Conservation (phyloP, 2,888 invertebrate species). For the Drosophila lutescens region DNA sequence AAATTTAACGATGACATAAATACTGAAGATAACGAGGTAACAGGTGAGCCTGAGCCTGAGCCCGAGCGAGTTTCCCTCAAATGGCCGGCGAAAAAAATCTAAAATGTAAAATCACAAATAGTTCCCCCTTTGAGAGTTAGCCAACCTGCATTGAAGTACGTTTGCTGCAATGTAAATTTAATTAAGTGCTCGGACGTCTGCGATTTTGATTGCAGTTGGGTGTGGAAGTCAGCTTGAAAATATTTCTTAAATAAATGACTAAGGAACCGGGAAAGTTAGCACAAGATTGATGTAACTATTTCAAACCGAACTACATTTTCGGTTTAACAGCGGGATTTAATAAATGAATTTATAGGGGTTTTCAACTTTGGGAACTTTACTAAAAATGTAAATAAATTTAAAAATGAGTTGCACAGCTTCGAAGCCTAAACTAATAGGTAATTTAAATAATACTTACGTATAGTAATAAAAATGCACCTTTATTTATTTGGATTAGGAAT, state of each 20-base stretch:
- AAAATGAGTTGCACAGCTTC: too few relatives aligned
- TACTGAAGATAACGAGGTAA: constrained; percentile 71
- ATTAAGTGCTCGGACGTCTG: constrained; percentile 13
- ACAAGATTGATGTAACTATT: neutral
- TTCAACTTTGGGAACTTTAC: too few relatives aligned
- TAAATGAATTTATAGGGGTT: too few relatives aligned
- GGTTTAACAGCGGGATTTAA: neutral
- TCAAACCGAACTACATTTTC: too few relatives aligned
- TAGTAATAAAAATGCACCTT: too few relatives aligned
- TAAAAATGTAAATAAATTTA: too few relatives aligned
- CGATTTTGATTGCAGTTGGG: constrained; percentile 6
- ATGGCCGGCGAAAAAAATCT: constrained; percentile 31
- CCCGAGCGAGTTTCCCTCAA: constrained; percentile 48
- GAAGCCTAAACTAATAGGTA: too few relatives aligned
- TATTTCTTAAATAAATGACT: neutral
- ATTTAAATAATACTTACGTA: too few relatives aligned
- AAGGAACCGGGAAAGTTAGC: neutral
- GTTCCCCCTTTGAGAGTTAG: constrained; percentile 11
- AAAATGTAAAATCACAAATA: constrained; percentile 24
- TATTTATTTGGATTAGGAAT: too few relatives aligned
- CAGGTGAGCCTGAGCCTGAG: constrained; percentile 57
- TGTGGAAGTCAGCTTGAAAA: neutral
- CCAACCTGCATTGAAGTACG: neutral
- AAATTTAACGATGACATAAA: constrained; percentile 77
- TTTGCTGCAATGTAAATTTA: constrained; percentile 14